Base-by-base conservation (phyloP, 2,113 vertebrate species). In the Sylvilagus bachmani region DNA sequence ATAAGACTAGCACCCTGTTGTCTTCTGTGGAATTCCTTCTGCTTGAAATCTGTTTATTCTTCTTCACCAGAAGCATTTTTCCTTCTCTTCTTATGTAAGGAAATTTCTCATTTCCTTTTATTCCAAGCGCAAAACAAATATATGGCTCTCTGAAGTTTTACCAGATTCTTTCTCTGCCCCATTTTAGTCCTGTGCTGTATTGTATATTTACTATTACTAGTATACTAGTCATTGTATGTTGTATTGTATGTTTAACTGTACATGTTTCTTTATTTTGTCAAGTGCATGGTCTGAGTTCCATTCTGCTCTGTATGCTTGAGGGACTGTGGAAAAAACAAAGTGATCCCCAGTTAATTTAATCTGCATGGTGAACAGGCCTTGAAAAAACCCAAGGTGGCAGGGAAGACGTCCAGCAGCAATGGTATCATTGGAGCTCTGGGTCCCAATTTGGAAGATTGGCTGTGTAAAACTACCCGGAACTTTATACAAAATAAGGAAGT, bases 211-310 rank as follows among this genome's bases (percentile, higher is more conserved):
- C 5, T 24, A 31, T 13, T 81, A 38, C 7, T 33, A 73, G n/a
- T 61, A 77, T n/a, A 49, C n/a, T 53, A 81, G 36, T 74, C 31
- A 51, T 69, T 1, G 3, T 61, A 11, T 83, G 29, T 25, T 62
- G 19, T 74, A 71, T 49, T 58, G 3, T 86, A 29, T 79, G 33
- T 86, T 86, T 67, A 53, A 74, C n/a, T 92, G 10, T 71, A 86
- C 38, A 25, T 83, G 36, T 66, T 86, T 64, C 66, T 88, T 69
- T 36, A 74, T 24, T 67, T 95, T 66, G 58, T 78, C 29, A 86
- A 66, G 71, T 58, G 53, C 17, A 67, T 3, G 1, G 0, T 71
- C 6, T 89, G 22, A 87, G 36, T 64, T 17, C 27, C 82, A 1
- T 71, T 61, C 27, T 67, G 64, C 24, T 85, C 88, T 73, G 17